Evolutionary conservation across 2,113 vertebrate genomes (phyloP), one percentile per base, ranked within the genome.

Genomic region (Brachypodius melanocephalos): DNA sequence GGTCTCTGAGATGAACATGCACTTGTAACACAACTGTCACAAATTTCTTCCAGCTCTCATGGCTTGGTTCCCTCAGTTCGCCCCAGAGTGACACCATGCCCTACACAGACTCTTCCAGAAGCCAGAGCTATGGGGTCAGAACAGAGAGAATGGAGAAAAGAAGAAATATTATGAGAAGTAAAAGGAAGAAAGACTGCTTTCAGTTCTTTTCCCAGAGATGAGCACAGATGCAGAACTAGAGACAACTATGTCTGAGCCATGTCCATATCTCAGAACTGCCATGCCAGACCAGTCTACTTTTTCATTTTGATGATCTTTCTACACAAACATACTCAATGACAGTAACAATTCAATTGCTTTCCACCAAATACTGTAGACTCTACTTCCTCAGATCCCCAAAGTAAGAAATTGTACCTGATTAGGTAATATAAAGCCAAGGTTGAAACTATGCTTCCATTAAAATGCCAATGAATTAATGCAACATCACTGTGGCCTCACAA

Each of bases 71-170:
- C 66, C 45, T 58, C 57, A 2, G 46, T 11, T 52, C 9, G 32
- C 3, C 32, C 68, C 48, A 10, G 1, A 24, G 29, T 6, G 34
- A 68, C 11, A 5, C 29, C 0, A 0, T 43, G 45, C 29, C 24
- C 65, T 14, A 9, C 20, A 20, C 3, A 52, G 46, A 46, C 24
- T 55, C 26, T 38, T 79, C 43, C 17, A 10, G 38, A 74, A 62
- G 65, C 36, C 71, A 71, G 42, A 52, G 58, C 54, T 40, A 28
- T 0, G 2, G 32, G 58, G 45, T 22, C 72, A 67, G 51, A 73
- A 83, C 25, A 34, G 54, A 62, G 6, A 45, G 20, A 65, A 42
- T 12, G 32, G 36, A 48, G 68, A 76, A 40, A 34, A 81, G 62
- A 63, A 19, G 52, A 31, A 31, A 76, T 76, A 29, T 72, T 32